Evolutionary conservation across 2,797 vertebrate genomes (phyloP).

Genomic region (Mus minutoides): DNA sequence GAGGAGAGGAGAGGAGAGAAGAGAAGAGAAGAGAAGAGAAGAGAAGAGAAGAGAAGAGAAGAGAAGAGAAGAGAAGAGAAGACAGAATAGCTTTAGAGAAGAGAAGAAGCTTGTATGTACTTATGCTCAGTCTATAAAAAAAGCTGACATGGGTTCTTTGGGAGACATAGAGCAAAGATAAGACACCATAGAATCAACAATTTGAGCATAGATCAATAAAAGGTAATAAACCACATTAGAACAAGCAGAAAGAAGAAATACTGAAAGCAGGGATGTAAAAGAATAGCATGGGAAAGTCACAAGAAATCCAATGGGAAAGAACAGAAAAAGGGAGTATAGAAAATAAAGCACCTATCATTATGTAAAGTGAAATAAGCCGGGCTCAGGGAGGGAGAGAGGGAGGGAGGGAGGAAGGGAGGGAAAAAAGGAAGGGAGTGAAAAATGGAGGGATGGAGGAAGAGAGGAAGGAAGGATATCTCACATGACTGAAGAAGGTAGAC

Average conservation of each 20-base stretch:
- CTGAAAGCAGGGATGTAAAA: not conserved
- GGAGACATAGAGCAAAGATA: not conserved
- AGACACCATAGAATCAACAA: slow-evolving; percentile 1
- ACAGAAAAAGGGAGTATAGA: not conserved
- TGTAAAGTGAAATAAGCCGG: not conserved
- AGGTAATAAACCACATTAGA: slow-evolving; percentile 1
- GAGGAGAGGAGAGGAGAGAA: too few relatives aligned
- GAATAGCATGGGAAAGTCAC: not conserved
- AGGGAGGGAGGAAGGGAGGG: too few relatives aligned
- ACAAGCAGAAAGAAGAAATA: not conserved
- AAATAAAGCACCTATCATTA: not conserved
- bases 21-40: too few relatives aligned
- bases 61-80: not conserved
- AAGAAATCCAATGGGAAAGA: slow-evolving; percentile 5
- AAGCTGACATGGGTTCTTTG: slow-evolving; percentile 17
- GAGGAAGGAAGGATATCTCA: not conserved
- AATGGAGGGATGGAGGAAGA: not conserved
- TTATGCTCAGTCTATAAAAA: not conserved
- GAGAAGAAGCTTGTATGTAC: not conserved
- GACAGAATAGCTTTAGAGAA: slow-evolving; percentile 25
- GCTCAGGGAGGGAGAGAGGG: not conserved
- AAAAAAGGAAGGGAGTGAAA: not conserved
- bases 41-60: too few relatives aligned
- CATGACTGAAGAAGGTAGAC: not conserved
- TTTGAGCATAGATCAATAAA: slow-evolving; percentile 8